Conservation (phyloP, 2,113 vertebrate genomes). For the Zeus faber region DNA sequence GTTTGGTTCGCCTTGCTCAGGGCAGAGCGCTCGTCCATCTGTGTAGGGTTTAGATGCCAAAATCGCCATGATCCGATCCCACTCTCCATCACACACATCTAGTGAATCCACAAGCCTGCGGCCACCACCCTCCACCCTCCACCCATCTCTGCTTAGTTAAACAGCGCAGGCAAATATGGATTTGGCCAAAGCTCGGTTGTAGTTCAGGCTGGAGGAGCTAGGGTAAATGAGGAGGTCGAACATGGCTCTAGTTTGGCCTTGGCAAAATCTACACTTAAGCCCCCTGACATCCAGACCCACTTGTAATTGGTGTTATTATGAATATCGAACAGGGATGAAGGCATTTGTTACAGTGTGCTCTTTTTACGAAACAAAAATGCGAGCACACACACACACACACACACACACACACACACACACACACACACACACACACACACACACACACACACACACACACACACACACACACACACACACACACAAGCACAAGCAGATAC, state of each 20-base stretch:
- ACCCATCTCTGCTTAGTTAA: no score
- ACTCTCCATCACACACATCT: no score
- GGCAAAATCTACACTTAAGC: no score
- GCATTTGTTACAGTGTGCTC: background rate
- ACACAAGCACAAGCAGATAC: conserved; percentile 3
- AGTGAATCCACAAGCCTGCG: no score
- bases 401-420: background rate
- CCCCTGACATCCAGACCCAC: no score
- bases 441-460: conserved; percentile 11
- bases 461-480: conserved; percentile 4
- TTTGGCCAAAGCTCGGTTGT: no score
- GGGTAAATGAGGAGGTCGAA: no score
- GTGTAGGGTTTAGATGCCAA: conserved; percentile 50
- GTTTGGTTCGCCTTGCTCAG: conserved; percentile 28
- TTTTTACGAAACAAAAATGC: background rate
- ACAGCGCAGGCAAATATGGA: no score
- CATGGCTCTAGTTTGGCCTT: no score
- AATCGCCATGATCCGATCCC: conserved; percentile 36
- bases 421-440: conserved; percentile 12
- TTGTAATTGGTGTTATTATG: background rate
- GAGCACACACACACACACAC: background rate
- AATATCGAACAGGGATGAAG: background rate
- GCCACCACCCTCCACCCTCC: no score
- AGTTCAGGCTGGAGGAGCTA: no score
- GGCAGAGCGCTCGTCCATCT: conserved; percentile 48